These are phyloP conservation scores for Vicugna pacos DNA, from an alignment of 2,113 vertebrate species.

Conservation along the genomic window DNA sequence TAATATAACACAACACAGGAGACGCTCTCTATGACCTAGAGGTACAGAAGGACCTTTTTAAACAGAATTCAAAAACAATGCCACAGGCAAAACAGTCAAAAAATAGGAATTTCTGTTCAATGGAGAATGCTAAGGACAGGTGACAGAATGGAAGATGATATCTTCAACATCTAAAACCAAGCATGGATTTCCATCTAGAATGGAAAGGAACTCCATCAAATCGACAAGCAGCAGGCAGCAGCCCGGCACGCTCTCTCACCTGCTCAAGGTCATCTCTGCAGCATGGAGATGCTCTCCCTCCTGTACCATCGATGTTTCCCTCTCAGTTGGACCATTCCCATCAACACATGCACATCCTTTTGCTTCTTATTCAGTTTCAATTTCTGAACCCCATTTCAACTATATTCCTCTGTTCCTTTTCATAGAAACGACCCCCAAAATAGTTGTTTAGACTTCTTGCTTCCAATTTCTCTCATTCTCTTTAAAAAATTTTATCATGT, in stretches of 20 bases:
- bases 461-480: background rate
- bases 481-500: background rate
- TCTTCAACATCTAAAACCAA: background rate
- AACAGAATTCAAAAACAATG: background rate
- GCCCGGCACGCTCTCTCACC: rapidly evolving
- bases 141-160: background rate
- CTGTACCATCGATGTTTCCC: background rate
- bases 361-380: background rate
- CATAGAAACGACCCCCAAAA: background rate
- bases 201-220: background rate
- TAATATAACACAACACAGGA: background rate
- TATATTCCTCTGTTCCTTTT: background rate
- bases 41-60: background rate
- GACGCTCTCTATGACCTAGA: background rate
- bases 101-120: background rate
- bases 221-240: background rate
- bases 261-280: background rate
- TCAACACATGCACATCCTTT: background rate
- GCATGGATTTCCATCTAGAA: background rate
- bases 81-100: background rate
- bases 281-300: background rate
- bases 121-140: background rate
- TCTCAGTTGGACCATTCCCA: too few species aligned
- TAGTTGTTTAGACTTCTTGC: background rate
- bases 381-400: background rate